Percentiles rank a stretch among this genome's conserved stretches.
phyloP scores from a whole-genome alignment of 2,797 vertebrate genomes.

The Enteromius fasciolatus region DNA sequence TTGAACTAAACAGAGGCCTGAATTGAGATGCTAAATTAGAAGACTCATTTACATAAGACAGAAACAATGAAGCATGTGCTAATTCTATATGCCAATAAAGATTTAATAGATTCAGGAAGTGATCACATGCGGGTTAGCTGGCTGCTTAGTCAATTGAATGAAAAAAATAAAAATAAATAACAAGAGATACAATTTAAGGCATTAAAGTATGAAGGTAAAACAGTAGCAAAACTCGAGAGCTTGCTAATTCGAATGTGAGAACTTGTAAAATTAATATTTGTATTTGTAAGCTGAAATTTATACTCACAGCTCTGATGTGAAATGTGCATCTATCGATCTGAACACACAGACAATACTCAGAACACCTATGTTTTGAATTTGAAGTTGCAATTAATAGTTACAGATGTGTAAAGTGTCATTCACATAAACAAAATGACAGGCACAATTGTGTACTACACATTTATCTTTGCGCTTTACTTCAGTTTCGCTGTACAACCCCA shows the following conservation, averaged over 20 bases:
- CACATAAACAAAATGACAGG: too few species aligned
- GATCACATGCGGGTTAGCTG: background rate
- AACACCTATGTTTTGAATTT: too few species aligned
- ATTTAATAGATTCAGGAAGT: background rate
- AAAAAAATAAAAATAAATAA: background rate
- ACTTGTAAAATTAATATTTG: too few species aligned
- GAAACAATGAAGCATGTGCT: background rate
- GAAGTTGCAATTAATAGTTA: too few species aligned
- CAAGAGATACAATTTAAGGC: background rate
- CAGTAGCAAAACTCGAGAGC: too few species aligned
- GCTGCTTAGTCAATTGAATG: background rate
- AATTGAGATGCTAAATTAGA: background rate
- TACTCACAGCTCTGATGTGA: too few species aligned
- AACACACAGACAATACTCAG: too few species aligned
- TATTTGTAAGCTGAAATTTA: too few species aligned
- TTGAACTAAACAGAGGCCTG: background rate
- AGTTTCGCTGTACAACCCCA: fast-evolving
- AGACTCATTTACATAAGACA: conserved; percentile 19
- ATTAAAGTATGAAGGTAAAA: background rate
- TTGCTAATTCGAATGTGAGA: too few species aligned
- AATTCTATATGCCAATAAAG: background rate
- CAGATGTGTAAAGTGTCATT: too few species aligned
- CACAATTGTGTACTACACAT: too few species aligned
- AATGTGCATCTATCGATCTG: too few species aligned
- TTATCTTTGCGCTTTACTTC: fast-evolving